Evolutionary conservation across 2,888 invertebrate species (phyloP).

Genomic region (Ametastegia equiseti): DNA sequence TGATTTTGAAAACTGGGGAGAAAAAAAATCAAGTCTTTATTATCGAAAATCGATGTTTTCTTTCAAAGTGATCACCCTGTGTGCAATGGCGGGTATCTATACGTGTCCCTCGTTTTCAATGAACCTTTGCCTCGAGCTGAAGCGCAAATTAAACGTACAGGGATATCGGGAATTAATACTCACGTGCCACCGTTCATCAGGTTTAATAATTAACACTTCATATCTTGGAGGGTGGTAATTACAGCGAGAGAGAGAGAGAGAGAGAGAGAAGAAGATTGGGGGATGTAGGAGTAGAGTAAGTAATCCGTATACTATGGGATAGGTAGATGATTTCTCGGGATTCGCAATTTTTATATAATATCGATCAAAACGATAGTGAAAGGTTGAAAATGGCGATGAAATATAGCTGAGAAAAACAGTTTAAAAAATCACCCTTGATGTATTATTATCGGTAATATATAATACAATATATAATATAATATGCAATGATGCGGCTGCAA

Average conservation of each 20-base stretch:
- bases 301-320: neutral
- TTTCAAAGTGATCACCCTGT: neutral
- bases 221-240: conserved; percentile 39
- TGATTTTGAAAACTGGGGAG: no score
- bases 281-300: neutral
- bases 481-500: conserved; percentile 61
- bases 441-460: conserved; percentile 31
- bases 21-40: no score
- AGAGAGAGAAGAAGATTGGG: neutral
- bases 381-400: neutral
- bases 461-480: conserved; percentile 62
- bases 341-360: neutral
- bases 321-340: neutral
- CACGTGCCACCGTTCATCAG: conserved; percentile 35
- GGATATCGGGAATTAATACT: conserved; percentile 42
- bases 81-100: neutral
- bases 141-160: conserved; percentile 34
- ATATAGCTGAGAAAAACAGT: neutral
- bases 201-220: conserved; percentile 45
- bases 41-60: neutral
- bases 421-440: neutral
- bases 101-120: conserved; percentile 39
- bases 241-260: neutral
- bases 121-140: conserved; percentile 38
- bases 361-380: neutral